Base-by-base conservation (phyloP, 2,113 vertebrate genomes). In the Sclerurus mexicanus region DNA sequence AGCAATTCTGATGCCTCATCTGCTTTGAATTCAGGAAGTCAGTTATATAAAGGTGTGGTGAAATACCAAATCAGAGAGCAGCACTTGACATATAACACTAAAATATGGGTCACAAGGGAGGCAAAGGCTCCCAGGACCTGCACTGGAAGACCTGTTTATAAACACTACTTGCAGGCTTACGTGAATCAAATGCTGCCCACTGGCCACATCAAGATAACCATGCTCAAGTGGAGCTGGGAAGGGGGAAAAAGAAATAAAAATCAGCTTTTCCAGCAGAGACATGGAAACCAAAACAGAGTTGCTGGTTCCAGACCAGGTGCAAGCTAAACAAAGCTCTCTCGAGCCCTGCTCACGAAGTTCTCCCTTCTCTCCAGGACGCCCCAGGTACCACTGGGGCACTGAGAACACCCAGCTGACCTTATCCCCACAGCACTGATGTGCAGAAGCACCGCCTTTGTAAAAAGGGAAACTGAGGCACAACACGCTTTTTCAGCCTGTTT, bases 21-120 rank as follows among this genome's bases (percentile, higher is more conserved):
- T 71, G 49, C 76, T 84, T 14, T 35, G 58, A 85, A 68, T 73
- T 85, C 87, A 80, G 63, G 58, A 96, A 80, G 81, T 77, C 81
- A 73, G 37, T 50, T 73, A 50, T 8, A 68, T 22, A 86, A 62
- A 93, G 68, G 53, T 89, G 66, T 53, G 87, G 62, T 16, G n/a
- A 87, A 87, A 81, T 31, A 75, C n/a, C 95, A 73, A 82, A 85
- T 60, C 71, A 42, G 74, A 92, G 75, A 56, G 47, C 50, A 74
- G 81, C 59, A 80, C 78, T 79, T 73, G 49, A 82, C 66, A 62
- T 14, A 1, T 2, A 73, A 73, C 3, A 10, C 69, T 78, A 39
- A 93, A 78, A 93, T 75, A 76, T 0, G 10, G 53, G 50, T 46
- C 71, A 73, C 80, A 31, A 66, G 40, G 37, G 47, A 94, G 85